Base-by-base conservation (phyloP, 1,140 invertebrate genomes). In the Atta texana region DNA sequence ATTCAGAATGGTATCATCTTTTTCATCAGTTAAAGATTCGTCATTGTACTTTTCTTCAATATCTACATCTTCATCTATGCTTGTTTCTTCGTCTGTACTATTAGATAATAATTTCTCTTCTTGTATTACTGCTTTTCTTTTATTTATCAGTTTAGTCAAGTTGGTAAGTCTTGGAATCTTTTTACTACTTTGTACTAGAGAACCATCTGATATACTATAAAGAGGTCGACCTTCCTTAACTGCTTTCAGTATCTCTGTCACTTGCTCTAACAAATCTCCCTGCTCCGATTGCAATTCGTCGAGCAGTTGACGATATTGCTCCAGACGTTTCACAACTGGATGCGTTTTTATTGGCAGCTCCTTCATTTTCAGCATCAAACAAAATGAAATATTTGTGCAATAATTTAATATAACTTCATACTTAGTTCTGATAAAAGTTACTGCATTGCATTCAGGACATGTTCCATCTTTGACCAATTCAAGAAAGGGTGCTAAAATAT, bases 341-440 rank as follows among this genome's bases (percentile, higher is more conserved):
- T 99, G 98, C 86, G 97, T 96, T 90, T 97, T 96, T 21, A 98
- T 95, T 74, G 96, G 95, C 53, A 96, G 94, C 87, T 96, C 96
- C 93, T 97, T 97, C 61, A 96, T 95, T 96, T 98, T 99, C 1
- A 99, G 91, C 87, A 98, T 95, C 84, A 99, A 93, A 94, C 98
- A 99, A 94, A 98, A 98, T 39, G 96, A 96, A 28, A 99, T 97
- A 94, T 99, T 99, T 24, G 96, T 97, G 89, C 97, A 98, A 92
- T 99, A 99, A 94, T 98, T 98, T 86, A 98, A 94, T 88, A 97
- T 96, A 16, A 98, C 92, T 88, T 97, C 96, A 93, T 97, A 97
- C 91, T 97, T 97, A 7, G 96, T 96, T 93, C 96, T 95, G 8
- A 98, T 94, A 95, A 97, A 98, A 86, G 96, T 95, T 14, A 96